Evolutionary conservation across 2,113 vertebrate species (phyloP).

Genomic region (Dasypus novemcinctus): DNA sequence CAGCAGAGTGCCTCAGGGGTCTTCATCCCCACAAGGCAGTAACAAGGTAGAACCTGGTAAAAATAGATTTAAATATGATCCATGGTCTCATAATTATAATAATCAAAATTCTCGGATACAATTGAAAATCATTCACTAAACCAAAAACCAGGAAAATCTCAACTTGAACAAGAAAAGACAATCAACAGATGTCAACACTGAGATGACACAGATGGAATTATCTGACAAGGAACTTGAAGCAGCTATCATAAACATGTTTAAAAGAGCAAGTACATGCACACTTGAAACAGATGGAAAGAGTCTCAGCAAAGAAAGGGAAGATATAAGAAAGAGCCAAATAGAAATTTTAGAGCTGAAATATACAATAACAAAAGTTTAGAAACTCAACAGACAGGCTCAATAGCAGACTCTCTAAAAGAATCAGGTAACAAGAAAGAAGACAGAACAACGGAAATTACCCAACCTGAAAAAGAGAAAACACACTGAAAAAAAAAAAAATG

Average conservation of each 20-base stretch:
- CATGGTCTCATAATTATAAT: neutral
- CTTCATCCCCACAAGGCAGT: neutral
- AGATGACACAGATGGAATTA: neutral
- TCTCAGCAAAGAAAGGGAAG: neutral
- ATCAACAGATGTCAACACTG: neutral
- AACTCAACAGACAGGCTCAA: neutral
- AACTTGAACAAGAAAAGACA: constrained; percentile 8
- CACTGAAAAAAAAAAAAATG: neutral
- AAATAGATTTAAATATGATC: neutral
- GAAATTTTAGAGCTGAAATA: neutral
- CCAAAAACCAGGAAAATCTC: neutral
- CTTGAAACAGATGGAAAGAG: neutral
- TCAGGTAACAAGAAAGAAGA: neutral
- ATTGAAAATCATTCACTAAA: neutral
- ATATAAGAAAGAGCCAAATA: neutral
- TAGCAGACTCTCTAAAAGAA: neutral
- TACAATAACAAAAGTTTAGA: neutral
- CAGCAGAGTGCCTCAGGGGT: too few relatives aligned
- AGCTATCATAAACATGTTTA: neutral
- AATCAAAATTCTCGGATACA: neutral
- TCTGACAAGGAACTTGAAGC: neutral
- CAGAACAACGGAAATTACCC: neutral
- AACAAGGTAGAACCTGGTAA: neutral
- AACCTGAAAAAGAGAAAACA: neutral
- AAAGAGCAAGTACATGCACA: neutral